Evolutionary conservation across 2,113 vertebrate genomes (phyloP), one percentile per base, ranked within the genome.

Genomic region (Paramisgurnus dabryanus): DNA sequence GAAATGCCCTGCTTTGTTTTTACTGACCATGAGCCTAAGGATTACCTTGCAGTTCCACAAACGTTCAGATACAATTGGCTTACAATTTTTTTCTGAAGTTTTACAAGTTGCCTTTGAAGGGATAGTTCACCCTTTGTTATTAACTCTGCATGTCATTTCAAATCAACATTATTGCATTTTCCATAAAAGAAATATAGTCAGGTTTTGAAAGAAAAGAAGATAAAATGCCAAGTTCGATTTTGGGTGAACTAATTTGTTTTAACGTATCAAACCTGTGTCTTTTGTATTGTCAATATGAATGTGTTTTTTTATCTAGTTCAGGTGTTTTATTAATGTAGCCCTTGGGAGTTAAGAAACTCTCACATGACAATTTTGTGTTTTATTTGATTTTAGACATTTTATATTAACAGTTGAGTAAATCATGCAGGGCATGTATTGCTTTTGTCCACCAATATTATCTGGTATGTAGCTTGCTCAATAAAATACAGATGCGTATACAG

Each of bases 341-440:
- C 6, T 58, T 58, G 13, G 18, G 55, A 58, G 55, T 58, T 7
- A 2, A 15, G 55, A n/a, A 18, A 58, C 55, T 58, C 70, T 57
- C 43, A 27, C 27, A 53, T 55, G 27, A 67, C 39, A 22, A 76
- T 40, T 75, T 80, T 7, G 50, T 65, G 22, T 65, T 64, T 71
- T 22, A 22, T 67, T 65, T 41, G 22, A 77, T 82, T 76, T 79
- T 61, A 58, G 13, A 77, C 39, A 39, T 76, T 70, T 79, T 83
- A 71, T 86, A 82, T 79, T 74, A 80, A 67, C 77, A 68, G 11
- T 55, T 5, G 61, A 75, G 64, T 77, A 50, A 60, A 82, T 86
- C 85, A 84, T 86, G 85, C 85, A 77, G 85, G 85, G 58, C 85
- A 84, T 84, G 85, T 84, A 77, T 84, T 72, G 61, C 60, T 85